Percentiles rank a stretch among this genome's conserved stretches.
Conservation (phyloP, 53 echinoderm and acorn worm species). For the Patiria pectinifera region DNA sequence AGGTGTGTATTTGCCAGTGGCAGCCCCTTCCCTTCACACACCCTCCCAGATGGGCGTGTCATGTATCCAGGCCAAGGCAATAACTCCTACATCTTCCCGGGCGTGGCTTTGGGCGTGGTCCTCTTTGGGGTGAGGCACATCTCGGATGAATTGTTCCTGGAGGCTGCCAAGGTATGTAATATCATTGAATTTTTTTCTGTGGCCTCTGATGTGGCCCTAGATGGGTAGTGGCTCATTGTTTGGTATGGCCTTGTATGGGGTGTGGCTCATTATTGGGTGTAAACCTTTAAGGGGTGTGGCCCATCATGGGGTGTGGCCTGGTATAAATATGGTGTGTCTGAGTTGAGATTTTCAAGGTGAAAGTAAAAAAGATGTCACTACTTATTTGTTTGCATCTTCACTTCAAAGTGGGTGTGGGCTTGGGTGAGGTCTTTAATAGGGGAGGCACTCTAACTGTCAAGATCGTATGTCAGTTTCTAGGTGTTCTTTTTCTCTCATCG, state of each 20-base stretch:
- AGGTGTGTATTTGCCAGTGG: slow-evolving; percentile 96
- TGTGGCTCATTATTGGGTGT: neutral
- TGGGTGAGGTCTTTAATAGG: neutral
- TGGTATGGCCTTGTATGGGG: neutral
- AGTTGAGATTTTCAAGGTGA: neutral
- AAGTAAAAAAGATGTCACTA: neutral
- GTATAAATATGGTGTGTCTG: neutral
- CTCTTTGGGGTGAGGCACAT: slow-evolving; percentile 84
- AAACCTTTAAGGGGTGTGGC: neutral
- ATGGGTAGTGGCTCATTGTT: neutral
- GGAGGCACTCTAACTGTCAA: too few relatives aligned
- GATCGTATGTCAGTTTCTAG: too few relatives aligned
- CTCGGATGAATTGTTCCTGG: slow-evolving; percentile 85
- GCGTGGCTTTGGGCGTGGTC: slow-evolving; percentile 92
- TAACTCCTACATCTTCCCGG: slow-evolving; percentile 96
- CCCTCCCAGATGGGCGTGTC: slow-evolving; percentile 77
- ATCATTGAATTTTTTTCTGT: neutral
- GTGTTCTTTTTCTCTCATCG: too few relatives aligned
- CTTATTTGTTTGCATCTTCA: neutral
- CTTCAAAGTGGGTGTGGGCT: neutral
- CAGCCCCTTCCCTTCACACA: slow-evolving; percentile 85
- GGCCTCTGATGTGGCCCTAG: neutral
- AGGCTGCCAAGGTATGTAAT: slow-evolving; percentile 86
- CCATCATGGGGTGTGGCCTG: neutral
- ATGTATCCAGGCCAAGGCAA: slow-evolving; percentile 97